Conservation (phyloP, 2,888 invertebrate species). For the Acleris sparsana region DNA sequence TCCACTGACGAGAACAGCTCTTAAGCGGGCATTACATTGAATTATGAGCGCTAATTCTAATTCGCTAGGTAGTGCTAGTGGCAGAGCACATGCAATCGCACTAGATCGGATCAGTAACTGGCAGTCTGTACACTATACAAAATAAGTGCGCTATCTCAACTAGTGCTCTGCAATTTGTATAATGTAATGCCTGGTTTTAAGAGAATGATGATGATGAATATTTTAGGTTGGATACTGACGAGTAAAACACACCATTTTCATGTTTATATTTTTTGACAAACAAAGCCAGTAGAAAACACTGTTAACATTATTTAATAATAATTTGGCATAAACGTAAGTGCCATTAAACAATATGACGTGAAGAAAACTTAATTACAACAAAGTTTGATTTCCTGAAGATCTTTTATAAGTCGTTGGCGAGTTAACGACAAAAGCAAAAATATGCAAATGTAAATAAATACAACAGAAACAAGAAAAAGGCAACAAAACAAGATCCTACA, state of each 20-base stretch:
- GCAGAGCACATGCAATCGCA: too few relatives aligned
- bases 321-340: slow-evolving; percentile 4
- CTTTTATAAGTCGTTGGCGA: not conserved
- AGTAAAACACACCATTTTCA: slow-evolving; percentile 1
- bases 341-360: slow-evolving; percentile 3
- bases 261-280: slow-evolving; percentile 31
- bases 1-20: too few relatives aligned
- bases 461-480: not conserved
- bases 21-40: too few relatives aligned
- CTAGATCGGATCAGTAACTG: too few relatives aligned
- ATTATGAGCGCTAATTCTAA: too few relatives aligned
- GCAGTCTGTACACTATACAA: too few relatives aligned
- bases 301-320: slow-evolving; percentile 24
- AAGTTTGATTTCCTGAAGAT: not conserved
- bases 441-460: not conserved
- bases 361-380: not conserved
- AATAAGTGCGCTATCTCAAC: too few relatives aligned
- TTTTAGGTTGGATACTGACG: too few relatives aligned
- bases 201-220: too few relatives aligned
- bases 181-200: too few relatives aligned
- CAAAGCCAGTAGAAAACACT: slow-evolving; percentile 31
- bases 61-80: too few relatives aligned
- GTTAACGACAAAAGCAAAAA: not conserved
- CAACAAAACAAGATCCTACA: not conserved
- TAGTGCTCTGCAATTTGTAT: too few relatives aligned